These are phyloP conservation scores for Sarcophaga subvicina DNA, from an alignment of 2,888 invertebrate species.

Conservation along the genomic window DNA sequence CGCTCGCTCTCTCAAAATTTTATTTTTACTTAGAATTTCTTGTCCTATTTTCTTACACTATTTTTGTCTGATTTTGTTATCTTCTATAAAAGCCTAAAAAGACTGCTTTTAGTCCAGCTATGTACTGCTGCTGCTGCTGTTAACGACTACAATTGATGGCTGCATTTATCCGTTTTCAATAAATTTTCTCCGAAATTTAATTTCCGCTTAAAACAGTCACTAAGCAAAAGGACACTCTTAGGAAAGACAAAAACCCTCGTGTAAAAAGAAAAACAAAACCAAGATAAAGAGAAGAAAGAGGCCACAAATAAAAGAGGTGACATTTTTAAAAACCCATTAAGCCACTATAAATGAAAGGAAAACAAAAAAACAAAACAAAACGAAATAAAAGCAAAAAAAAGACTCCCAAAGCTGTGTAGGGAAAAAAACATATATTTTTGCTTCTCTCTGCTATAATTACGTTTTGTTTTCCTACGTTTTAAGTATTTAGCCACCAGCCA, in stretches of 20 bases:
- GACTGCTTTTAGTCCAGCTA: slow-evolving; percentile 21
- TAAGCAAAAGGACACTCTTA: not conserved
- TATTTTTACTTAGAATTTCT: no score
- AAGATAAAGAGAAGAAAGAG: slow-evolving; percentile 32
- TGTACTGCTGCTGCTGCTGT: slow-evolving; percentile 14
- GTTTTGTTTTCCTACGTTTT: not conserved
- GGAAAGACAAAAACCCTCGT: slow-evolving; percentile 15
- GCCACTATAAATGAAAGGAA: not conserved
- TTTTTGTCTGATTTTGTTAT: slow-evolving; percentile 5
- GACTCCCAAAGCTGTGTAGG: not conserved
- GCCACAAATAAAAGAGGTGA: slow-evolving; percentile 51
- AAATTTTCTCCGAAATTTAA: slow-evolving; percentile 79
- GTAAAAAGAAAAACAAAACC: not conserved
- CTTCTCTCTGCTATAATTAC: not conserved
- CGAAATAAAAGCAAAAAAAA: slow-evolving; percentile 14
- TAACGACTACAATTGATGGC: slow-evolving; percentile 69
- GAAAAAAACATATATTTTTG: not conserved
- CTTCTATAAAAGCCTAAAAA: slow-evolving; percentile 40
- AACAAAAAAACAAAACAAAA: not conserved
- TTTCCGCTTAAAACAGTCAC: slow-evolving; percentile 76
- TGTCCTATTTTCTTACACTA: not conserved
- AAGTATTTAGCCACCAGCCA: not conserved
- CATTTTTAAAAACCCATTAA: slow-evolving; percentile 50
- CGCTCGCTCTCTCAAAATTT: not conserved
- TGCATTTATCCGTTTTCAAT: slow-evolving; percentile 80